These are phyloP conservation scores for Strigops habroptila DNA, from an alignment of 2,113 vertebrate species.

Conservation along the genomic window DNA sequence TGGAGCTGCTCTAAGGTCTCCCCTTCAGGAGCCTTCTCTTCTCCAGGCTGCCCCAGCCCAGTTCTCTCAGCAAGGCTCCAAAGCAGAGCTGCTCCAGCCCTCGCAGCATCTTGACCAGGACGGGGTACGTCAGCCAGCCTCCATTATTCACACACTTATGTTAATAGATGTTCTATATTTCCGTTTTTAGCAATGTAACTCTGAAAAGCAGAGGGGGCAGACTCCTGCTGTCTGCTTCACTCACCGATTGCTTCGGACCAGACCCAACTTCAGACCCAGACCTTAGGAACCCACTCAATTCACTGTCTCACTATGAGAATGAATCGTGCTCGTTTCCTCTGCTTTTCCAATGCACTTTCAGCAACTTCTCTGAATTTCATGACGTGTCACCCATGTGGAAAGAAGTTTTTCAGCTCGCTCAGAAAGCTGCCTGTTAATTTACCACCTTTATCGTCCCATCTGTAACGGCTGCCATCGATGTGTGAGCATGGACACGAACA, in stretches of 20 bases:
- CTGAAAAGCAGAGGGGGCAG: background rate
- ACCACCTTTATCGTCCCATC: background rate
- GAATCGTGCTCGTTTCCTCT: background rate
- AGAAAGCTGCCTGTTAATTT: background rate
- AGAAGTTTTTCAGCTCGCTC: background rate
- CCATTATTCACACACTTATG: fast-evolving
- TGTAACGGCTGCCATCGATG: fast-evolving
- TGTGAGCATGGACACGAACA: background rate
- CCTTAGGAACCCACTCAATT: background rate
- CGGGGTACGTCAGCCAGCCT: background rate
- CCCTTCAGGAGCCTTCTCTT: background rate
- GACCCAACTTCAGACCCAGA: too few relatives aligned
- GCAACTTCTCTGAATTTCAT: background rate
- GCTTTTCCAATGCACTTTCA: background rate
- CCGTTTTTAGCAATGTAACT: background rate
- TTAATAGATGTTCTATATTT: background rate
- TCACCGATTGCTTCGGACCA: background rate
- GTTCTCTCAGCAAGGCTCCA: background rate
- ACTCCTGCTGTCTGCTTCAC: background rate
- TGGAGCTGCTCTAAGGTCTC: too few relatives aligned
- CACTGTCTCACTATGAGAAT: background rate
- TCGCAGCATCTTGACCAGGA: background rate
- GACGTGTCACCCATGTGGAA: background rate
- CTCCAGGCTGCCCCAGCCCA: background rate
- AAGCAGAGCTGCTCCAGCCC: background rate